Evolutionary conservation across 2,888 invertebrate genomes (phyloP), one percentile per base, ranked within the genome.

Genomic region (Acanthosepion pharaonis): DNA sequence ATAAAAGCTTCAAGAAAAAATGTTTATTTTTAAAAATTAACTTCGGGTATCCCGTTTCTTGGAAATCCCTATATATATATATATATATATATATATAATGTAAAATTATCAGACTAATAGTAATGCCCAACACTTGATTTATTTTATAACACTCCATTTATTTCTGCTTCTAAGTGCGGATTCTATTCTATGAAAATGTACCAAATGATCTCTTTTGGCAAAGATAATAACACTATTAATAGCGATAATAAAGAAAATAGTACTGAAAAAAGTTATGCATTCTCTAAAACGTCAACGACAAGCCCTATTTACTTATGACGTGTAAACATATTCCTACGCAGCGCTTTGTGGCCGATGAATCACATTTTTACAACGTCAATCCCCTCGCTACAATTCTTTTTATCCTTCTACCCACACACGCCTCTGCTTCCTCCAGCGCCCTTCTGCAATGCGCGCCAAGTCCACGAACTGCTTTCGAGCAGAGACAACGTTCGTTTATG

Each of bases 301-400:
- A 78, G 78, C 78, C 59, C 78, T 78, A n/a, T 78, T 78, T n/a
- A 78, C 78, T 78, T 78, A 15, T 78, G 78, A 78, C n/a, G 78
- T 78, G 78, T 78, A n/a, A n/a, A 78, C 33, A 78, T 78, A n/a
- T 78, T 78, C 78, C n/a, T 78, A 78, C 78, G 78, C 78, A 78
- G n/a, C 8, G n/a, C n/a, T 78, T 78, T 78, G 78, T n/a, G 78
- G 78, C 15, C n/a, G 78, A 78, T 78, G 78, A 78, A n/a, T 92
- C 92, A 48, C 92, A 49, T 51, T 49, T 28, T 92, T 92, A 33
- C 25, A 92, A 49, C 51, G 49, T 48, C 92, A 49, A 25, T 92
- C 92, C 51, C 42, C 48, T 92, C 49, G 11, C 92, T 92, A n/a
- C 48, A 8, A 3, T 51, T 49, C 92, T 28, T 28, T 49, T 92